A percentile compares a stretch with the other conserved stretches of the same genome.
Evolutionary conservation across 1,140 invertebrate species (phyloP).

Genomic region (Colletes gigas): DNA sequence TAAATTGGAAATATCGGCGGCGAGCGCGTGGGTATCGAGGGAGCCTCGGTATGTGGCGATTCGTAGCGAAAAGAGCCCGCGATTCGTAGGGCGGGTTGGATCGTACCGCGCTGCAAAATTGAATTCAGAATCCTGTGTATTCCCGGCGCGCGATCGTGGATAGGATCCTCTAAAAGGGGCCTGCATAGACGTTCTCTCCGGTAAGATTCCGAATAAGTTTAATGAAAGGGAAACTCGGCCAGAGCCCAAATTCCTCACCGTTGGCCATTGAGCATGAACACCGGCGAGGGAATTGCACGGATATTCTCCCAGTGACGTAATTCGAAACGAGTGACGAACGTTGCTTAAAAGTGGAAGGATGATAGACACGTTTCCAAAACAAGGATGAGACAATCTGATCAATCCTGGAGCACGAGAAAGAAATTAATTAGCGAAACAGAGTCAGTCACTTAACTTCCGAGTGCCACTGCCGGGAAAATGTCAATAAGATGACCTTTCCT

Average conservation of each 20-base stretch:
- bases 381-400: no score
- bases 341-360: no score
- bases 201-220: slow-evolving; percentile 30
- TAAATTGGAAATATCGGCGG: background rate
- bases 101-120: background rate
- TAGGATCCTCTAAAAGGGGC: background rate
- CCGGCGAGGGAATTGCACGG: background rate
- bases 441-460: no score
- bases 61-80: background rate
- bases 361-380: no score
- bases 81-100: background rate
- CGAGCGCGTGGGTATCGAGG: background rate
- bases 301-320: background rate
- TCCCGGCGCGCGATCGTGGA: background rate
- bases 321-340: background rate
- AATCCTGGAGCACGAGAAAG: no score
- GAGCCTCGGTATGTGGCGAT: background rate
- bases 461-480: no score
- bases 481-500: no score
- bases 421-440: no score
- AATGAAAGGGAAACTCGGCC: slow-evolving; percentile 22
- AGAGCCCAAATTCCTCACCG: background rate
- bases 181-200: background rate
- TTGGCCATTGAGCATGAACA: background rate
- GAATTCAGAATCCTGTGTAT: background rate